Evolutionary conservation across 1,140 invertebrate species (phyloP), one percentile per base, ranked within the genome.

Genomic region (Tyrophagus putrescentiae): DNA sequence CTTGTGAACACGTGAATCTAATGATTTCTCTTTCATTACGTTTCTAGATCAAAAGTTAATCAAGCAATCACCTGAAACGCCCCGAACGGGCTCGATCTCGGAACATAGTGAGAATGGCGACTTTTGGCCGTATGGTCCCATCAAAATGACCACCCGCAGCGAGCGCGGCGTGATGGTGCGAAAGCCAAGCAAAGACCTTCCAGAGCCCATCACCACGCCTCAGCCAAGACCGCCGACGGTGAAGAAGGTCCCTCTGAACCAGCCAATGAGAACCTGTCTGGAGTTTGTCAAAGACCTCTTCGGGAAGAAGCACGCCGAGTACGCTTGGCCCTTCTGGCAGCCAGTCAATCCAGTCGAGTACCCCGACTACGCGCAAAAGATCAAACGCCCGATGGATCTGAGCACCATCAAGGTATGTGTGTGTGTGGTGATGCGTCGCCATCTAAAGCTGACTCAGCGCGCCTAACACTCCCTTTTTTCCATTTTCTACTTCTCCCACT

Each of bases 241-340:
- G 52, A 54, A 34, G 25, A 42, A 45, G 21, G 57, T 59, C 3
- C 57, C 57, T 11, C 33, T 59, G 31, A 59, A 59, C 31, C 18
- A 41, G n/a, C 28, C 57, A 28, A 45, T 59, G 57, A 48, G 23
- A 6, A 11, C 13, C 6, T 59, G 57, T 59, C 27, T 16, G 13
- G 27, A 59, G 7, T 44, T 59, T 45, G 41, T 59, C 18, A 59
- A 59, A 59, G 57, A 59, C 29, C 9, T 59, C 27, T 29, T 59
- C 36, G 50, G 27, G 11, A 59, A 59, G 28, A 59, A 59, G 34
- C 57, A 59, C 34, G 25, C 3, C 2, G 39, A 59, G 4, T 59
- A 59, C 50, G 57, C 57, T 13, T 59, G 57, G 57, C 57, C 57
- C 11, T 59, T 59, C 42, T 59, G 39, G 25, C 27, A 59, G 34